phyloP scores from a whole-genome alignment of 2,888 invertebrate species.

The Geotrupes spiniger region DNA sequence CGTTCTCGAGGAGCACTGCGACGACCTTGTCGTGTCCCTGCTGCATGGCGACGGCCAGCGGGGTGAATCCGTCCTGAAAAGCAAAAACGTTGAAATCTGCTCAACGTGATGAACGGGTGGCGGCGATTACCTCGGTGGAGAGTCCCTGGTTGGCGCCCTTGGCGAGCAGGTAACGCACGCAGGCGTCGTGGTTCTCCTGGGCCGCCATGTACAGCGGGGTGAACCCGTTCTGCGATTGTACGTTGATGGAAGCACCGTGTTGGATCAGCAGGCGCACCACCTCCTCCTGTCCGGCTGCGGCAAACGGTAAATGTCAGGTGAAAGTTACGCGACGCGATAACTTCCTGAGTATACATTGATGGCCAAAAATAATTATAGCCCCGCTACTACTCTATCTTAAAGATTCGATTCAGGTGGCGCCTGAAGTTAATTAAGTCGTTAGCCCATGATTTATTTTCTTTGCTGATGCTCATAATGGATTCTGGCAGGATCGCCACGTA shows the following conservation, averaged over 20 bases:
- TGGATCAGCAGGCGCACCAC: slow-evolving; percentile 89
- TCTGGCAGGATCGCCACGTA: too few species aligned
- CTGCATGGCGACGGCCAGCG: slow-evolving; percentile 98
- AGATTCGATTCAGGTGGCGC: too few species aligned
- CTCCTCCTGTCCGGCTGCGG: slow-evolving; percentile 84
- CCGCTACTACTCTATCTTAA: too few species aligned
- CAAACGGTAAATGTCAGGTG: background rate
- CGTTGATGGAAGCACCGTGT: slow-evolving; percentile 91
- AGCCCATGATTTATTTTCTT: too few species aligned
- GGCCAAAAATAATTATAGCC: background rate
- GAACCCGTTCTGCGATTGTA: slow-evolving; percentile 95
- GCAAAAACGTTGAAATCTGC: background rate
- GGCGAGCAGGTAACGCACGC: slow-evolving; percentile 85
- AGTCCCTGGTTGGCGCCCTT: slow-evolving; percentile 95
- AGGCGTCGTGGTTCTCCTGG: slow-evolving; percentile 93
- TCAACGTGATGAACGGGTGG: background rate
- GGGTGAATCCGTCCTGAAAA: slow-evolving; percentile 91
- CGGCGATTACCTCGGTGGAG: slow-evolving; percentile 82
- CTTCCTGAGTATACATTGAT: too few species aligned
- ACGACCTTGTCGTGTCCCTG: slow-evolving; percentile 98
- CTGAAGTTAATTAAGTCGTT: too few species aligned
- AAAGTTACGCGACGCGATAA: background rate
- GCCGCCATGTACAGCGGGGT: slow-evolving; percentile 99
- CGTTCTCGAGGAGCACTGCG: slow-evolving; percentile 91
- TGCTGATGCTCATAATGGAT: too few species aligned